These are phyloP conservation scores for Pissodes strobi DNA, from an alignment of 1,140 invertebrate species.

Conservation along the genomic window DNA sequence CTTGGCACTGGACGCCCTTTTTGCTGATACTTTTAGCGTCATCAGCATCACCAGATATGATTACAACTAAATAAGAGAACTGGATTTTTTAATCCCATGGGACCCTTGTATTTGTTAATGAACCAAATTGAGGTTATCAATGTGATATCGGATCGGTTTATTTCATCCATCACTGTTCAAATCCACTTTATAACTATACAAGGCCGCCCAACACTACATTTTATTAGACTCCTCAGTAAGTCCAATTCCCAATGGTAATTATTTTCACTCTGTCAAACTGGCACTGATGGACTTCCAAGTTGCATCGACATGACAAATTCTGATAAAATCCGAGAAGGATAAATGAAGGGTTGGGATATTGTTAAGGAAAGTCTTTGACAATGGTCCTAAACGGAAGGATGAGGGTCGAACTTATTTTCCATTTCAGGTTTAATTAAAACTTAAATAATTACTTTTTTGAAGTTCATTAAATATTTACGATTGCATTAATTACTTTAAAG, in stretches of 20 bases:
- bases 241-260: conserved; percentile 44
- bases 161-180: no score
- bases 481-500: no score
- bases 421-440: neutral
- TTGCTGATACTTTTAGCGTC: no score
- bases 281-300: conserved; percentile 40
- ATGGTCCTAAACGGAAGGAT: neutral
- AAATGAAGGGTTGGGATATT: conserved; percentile 27
- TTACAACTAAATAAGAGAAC: no score
- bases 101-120: no score
- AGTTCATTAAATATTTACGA: no score
- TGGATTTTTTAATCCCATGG: no score
- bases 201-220: conserved; percentile 34
- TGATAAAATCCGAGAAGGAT: conserved; percentile 31
- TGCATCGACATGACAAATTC: conserved; percentile 34
- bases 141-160: no score
- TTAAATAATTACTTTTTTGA: neutral
- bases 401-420: neutral
- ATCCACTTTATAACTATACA: conserved; percentile 7
- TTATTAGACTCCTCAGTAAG: conserved; percentile 27
- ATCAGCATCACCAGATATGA: no score
- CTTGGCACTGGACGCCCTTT: no score
- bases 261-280: conserved; percentile 39
- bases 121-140: no score
- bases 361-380: conserved; percentile 13